Evolutionary conservation across 2,113 vertebrate genomes (phyloP).

Genomic region (Motacilla tschutschensis): DNA sequence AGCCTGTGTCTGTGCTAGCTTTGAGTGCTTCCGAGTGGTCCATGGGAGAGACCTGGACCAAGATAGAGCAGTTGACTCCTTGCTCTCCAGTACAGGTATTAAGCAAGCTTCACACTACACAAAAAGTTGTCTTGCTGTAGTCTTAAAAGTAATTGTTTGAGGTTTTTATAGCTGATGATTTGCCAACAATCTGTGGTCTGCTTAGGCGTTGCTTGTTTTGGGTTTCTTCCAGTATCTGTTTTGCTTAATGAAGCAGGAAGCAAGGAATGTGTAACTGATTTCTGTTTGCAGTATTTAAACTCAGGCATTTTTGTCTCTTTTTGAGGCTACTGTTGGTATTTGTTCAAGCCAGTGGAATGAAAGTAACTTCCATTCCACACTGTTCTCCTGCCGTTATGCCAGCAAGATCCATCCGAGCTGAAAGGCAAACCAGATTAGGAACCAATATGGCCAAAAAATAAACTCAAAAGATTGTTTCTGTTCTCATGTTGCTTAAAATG

Average conservation of each 20-base stretch:
- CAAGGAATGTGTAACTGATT: slow-evolving; percentile 34
- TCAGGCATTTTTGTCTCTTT: neutral
- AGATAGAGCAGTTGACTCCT: neutral
- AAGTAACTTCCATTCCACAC: neutral
- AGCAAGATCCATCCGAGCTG: neutral
- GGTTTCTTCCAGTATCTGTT: slow-evolving; percentile 33
- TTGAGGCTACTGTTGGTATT: neutral
- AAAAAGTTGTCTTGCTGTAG: neutral
- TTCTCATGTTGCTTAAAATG: neutral
- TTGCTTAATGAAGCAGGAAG: slow-evolving; percentile 7
- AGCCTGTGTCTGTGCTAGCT: neutral
- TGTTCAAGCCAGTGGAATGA: neutral
- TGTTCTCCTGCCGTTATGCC: neutral
- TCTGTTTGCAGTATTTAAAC: neutral
- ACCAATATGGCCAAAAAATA: neutral
- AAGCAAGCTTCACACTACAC: neutral
- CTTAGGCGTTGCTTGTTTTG: neutral
- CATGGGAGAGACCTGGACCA: neutral
- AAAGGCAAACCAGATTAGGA: neutral
- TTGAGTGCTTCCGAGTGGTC: rapidly evolving
- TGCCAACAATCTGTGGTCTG: neutral
- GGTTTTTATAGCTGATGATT: neutral
- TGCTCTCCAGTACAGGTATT: neutral
- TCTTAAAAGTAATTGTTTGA: neutral
- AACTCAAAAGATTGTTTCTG: neutral